Evolutionary conservation across 2,888 invertebrate genomes (phyloP).

Genomic region (Syritta pipiens): DNA sequence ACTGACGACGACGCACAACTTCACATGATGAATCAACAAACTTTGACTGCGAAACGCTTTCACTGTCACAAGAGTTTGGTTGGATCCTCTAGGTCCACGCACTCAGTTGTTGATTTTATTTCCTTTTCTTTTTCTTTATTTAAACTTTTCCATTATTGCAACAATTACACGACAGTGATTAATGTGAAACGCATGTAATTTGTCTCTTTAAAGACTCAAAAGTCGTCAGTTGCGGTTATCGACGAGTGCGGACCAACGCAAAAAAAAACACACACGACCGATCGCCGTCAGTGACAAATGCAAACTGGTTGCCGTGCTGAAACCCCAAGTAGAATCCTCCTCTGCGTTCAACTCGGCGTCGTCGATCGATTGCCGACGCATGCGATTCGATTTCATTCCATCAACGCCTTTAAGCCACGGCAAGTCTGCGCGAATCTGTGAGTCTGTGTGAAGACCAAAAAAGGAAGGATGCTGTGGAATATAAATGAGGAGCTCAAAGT

Average conservation of each 20-base stretch:
- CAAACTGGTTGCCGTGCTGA: constrained; percentile 49
- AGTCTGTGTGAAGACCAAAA: constrained; percentile 30
- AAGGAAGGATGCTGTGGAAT: constrained; percentile 38
- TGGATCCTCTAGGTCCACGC: constrained; percentile 45
- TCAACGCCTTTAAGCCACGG: constrained; percentile 40
- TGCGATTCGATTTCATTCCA: constrained; percentile 45
- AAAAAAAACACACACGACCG: too few relatives aligned
- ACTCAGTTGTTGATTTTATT: constrained; percentile 49
- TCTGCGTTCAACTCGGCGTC: constrained; percentile 1
- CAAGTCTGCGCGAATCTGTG: background rate
- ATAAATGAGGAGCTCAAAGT: constrained; percentile 23
- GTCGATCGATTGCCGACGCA: constrained; percentile 46
- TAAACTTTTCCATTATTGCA: constrained; percentile 17
- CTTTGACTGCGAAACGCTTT: constrained; percentile 51
- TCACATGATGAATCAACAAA: constrained; percentile 45
- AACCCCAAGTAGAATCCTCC: constrained; percentile 22
- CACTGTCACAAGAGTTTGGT: constrained; percentile 31
- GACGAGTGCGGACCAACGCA: too few relatives aligned
- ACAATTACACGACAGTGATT: constrained; percentile 62
- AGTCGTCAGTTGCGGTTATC: constrained; percentile 4
- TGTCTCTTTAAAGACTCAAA: constrained; percentile 46
- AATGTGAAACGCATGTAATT: constrained; percentile 66
- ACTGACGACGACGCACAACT: constrained; percentile 15
- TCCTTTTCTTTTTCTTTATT: constrained; percentile 17
- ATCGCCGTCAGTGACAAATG: constrained; percentile 62